Percentiles rank a stretch among this genome's conserved stretches.
phyloP scores from a whole-genome alignment of 2,888 invertebrate genomes.

The Rotaria socialis region DNA sequence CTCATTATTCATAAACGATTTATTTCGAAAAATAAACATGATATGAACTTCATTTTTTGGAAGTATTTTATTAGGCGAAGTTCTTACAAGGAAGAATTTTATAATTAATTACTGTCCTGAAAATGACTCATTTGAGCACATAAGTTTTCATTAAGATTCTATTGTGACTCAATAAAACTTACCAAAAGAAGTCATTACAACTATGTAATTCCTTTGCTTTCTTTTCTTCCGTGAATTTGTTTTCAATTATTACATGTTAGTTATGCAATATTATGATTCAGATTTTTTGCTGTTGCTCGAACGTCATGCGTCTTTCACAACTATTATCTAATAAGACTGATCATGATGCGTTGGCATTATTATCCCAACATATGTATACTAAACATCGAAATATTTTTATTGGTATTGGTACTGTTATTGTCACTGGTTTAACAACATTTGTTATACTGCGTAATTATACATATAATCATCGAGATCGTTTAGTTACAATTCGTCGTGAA shows the following conservation, averaged over 20 bases:
- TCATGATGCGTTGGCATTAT: background rate
- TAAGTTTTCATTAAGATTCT: too few relatives aligned
- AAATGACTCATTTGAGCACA: too few relatives aligned
- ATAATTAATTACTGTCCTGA: too few relatives aligned
- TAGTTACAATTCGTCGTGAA: slow-evolving; percentile 9
- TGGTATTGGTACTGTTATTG: slow-evolving; percentile 3
- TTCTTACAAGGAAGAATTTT: too few relatives aligned
- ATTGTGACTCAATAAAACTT: too few relatives aligned
- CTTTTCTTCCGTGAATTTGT: background rate
- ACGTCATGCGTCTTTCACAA: background rate
- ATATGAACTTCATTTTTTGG: too few relatives aligned
- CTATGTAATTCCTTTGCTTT: too few relatives aligned
- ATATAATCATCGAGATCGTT: background rate
- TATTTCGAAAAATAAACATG: too few relatives aligned
- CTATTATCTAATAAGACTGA: background rate
- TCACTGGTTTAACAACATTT: slow-evolving; percentile 2
- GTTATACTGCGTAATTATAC: background rate
- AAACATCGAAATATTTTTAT: slow-evolving; percentile 32
- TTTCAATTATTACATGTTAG: background rate
- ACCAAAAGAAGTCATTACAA: too few relatives aligned
- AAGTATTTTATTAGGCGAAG: too few relatives aligned
- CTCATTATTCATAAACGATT: too few relatives aligned
- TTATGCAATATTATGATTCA: background rate
- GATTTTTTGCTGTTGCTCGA: background rate
- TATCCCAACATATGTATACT: background rate